Evolutionary conservation across 2,113 vertebrate species (phyloP), one percentile per base, ranked within the genome.

Genomic region (Camarhynchus parvulus): DNA sequence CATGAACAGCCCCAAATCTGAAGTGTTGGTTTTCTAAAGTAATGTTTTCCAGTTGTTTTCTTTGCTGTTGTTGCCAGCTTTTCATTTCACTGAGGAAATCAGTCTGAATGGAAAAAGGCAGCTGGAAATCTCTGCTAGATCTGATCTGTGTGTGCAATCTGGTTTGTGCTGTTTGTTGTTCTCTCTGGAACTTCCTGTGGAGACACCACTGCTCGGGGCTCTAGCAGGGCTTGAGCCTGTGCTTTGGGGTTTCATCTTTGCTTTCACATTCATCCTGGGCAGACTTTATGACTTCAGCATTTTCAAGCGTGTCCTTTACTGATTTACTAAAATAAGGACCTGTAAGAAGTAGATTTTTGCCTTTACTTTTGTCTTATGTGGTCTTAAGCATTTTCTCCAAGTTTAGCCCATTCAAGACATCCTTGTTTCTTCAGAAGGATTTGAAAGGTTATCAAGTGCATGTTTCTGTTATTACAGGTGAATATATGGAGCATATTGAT

Each of bases 71-170:
- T 73, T 78, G 52, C 14, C 61, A 81, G 47, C 16, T 82, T 86
- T 91, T 81, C 15, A 12, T 91, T 75, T 78, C 59, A 30, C 30
- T 10, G 47, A 50, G 56, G 80, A 74, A 74, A 55, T 74, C 21
- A 25, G 21, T 46, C 12, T 42, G 21, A 82, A 56, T 61, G 39
- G 52, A 69, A 35, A 85, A 83, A 58, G 47, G 1, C 33, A 67
- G 61, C 64, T 67, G 59, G 11, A 42, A 20, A 7, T 72, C 44
- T 63, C 0, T 46, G 7, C 39, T 55, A 17, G 73, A 8, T 25
- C 23, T 67, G 56, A 55, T 35, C 23, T 52, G 1, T 0, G 0
- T 9, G 52, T 55, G 59, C 10, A 3, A 2, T 83, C 83, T 56
- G 23, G 17, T 64, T 41, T 44, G 50, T 42, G 42, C 49, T 68